phyloP scores from a whole-genome alignment of 2,888 invertebrate genomes.

The Drosophila macrospina region DNA sequence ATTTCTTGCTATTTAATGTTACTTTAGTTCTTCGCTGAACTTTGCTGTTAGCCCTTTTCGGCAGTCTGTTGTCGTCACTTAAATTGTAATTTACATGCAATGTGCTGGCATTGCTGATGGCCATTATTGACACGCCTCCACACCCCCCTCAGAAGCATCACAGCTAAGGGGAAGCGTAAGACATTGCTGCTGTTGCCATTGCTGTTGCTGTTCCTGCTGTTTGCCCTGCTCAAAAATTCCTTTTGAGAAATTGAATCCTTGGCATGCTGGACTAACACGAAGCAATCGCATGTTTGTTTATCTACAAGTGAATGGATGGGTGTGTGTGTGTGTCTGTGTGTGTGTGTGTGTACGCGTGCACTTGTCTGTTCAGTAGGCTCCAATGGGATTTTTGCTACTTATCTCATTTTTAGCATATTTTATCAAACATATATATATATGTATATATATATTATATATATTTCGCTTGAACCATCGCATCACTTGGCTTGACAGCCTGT shows the following conservation, averaged over 20 bases:
- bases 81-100: slow-evolving; percentile 69
- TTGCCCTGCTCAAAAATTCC: slow-evolving; percentile 67
- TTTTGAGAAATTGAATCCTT: slow-evolving; percentile 81
- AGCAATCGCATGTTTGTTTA: slow-evolving; percentile 58
- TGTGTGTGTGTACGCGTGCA: slow-evolving; percentile 40
- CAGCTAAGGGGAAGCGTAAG: slow-evolving; percentile 18
- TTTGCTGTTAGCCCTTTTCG: slow-evolving; percentile 38
- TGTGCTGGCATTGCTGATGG: slow-evolving; percentile 30
- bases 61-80: slow-evolving; percentile 44
- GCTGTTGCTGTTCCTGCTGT: slow-evolving; percentile 15
- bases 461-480: slow-evolving; percentile 32
- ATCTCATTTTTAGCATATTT: slow-evolving; percentile 81
- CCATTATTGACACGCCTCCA: slow-evolving; percentile 29
- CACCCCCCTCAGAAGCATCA: not conserved
- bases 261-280: slow-evolving; percentile 65
- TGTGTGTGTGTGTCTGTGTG: slow-evolving; percentile 26
- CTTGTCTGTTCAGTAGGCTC: slow-evolving; percentile 58
- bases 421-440: slow-evolving; percentile 68
- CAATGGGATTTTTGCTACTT: slow-evolving; percentile 78
- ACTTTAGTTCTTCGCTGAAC: slow-evolving; percentile 19
- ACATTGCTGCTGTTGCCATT: slow-evolving; percentile 22
- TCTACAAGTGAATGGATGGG: slow-evolving; percentile 38
- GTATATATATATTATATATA: slow-evolving; percentile 35
- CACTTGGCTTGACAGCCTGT: slow-evolving; percentile 21
- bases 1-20: slow-evolving; percentile 22